Base-by-base conservation (phyloP, 1,140 invertebrate species). In the Ylistrum balloti region DNA sequence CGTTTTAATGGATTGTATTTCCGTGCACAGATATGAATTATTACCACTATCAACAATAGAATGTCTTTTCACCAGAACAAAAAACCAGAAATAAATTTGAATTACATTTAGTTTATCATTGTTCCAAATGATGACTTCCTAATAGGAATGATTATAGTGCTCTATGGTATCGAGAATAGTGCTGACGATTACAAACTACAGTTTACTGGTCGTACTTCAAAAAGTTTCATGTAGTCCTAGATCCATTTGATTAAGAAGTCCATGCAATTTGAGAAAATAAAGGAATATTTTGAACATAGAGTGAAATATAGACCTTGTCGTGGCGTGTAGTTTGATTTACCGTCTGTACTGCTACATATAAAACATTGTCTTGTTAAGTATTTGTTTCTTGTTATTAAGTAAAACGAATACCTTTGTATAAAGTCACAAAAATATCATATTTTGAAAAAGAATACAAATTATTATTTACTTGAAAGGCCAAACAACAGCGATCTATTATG, bases 1-100 rank as follows among this genome's bases (percentile, higher is more conserved):
- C 56, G 56, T 74, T 74, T 74, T 74, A 74, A 74, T 17, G n/a
- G 56, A 74, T 74, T 74, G 22, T 74, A n/a, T 74, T 74, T 74
- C 56, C 0, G n/a, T 28, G 17, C 56, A 74, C 56, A 74, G 28
- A 74, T 74, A 74, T 74, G 9, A 74, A 74, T 74, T n/a, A 74
- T 74, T 74, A n/a, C n/a, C 56, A 74, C 22, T 28, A 28, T 74
- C 22, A n/a, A 28, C 22, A 74, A 28, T n/a, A 28, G 56, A 1
- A 9, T 74, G 56, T 9, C 41, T 45, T 17, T 45, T 17, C 41
- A 9, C 17, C 10, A 17, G 41, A 45, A n/a, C n/a, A n/a, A n/a
- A n/a, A 45, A 45, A 45, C 17, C 10, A 15, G 17, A 17, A 9
- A 13, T 45, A 17, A 13, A 45, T 17, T 45, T 9, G 17, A 45